A percentile compares a stretch with the other conserved stretches of the same genome.
phyloP scores from a whole-genome alignment of 1,140 invertebrate genomes.

The Drosophila nannoptera region DNA sequence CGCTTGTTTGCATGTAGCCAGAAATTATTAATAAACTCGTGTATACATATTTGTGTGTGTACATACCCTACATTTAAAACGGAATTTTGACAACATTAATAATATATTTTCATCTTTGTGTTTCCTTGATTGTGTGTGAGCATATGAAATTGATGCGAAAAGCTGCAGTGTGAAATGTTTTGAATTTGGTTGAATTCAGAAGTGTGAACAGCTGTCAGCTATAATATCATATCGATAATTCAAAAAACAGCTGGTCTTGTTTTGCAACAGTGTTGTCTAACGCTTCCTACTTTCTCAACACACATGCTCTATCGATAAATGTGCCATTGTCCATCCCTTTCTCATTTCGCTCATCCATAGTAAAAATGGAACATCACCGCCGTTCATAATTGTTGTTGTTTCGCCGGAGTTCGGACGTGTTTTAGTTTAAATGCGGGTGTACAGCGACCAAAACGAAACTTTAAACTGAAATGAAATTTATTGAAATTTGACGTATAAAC shows the following conservation, averaged over 20 bases:
- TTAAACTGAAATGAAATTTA: not conserved
- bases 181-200: constrained; percentile 30
- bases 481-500: constrained; percentile 21
- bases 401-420: constrained; percentile 41
- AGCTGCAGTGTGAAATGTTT: constrained; percentile 45
- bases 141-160: constrained; percentile 14
- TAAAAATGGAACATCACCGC: constrained; percentile 8
- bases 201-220: constrained; percentile 18
- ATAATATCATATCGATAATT: not conserved
- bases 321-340: not conserved
- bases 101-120: not conserved
- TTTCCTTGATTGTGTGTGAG: not conserved
- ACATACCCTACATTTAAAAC: constrained; percentile 35
- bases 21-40: constrained; percentile 73
- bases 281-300: not conserved
- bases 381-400: constrained; percentile 42
- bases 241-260: not conserved
- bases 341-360: not conserved
- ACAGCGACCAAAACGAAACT: constrained; percentile 20
- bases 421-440: constrained; percentile 39
- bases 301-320: constrained; percentile 12
- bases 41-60: constrained; percentile 28
- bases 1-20: constrained; percentile 10
- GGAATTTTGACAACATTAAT: too few relatives aligned
- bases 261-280: not conserved